Evolutionary conservation across 2,113 vertebrate species (phyloP).

Genomic region (Syngnathus floridae): DNA sequence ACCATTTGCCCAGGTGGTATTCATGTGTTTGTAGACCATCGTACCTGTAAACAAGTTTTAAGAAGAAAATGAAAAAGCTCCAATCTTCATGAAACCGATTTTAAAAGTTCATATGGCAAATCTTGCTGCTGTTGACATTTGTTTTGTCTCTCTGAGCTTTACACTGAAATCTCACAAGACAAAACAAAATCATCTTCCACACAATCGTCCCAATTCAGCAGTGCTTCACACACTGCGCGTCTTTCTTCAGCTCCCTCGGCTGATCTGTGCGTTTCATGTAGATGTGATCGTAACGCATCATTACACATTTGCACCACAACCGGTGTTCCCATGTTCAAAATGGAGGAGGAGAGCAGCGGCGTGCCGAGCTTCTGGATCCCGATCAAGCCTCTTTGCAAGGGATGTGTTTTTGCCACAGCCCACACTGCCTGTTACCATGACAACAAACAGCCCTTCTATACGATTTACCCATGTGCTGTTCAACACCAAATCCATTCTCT

Average conservation of each 20-base stretch:
- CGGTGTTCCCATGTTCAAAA: slow-evolving; percentile 38
- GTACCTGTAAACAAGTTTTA: background rate
- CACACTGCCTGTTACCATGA: slow-evolving; percentile 77
- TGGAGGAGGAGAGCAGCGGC: slow-evolving; percentile 49
- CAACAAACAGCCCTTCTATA: slow-evolving; percentile 69
- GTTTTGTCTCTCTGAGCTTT: slow-evolving; percentile 10
- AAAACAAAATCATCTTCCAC: slow-evolving; percentile 20
- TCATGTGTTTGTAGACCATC: background rate
- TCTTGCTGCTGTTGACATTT: slow-evolving; percentile 16
- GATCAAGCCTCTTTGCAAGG: slow-evolving; percentile 48
- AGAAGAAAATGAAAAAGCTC: background rate
- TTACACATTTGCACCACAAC: slow-evolving; percentile 42
- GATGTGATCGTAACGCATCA: slow-evolving; percentile 29
- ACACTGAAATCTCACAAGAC: slow-evolving; percentile 21
- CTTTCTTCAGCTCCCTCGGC: slow-evolving; percentile 17
- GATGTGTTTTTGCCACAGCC: slow-evolving; percentile 60
- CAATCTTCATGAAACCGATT: background rate
- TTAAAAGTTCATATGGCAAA: background rate
- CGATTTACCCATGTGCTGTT: slow-evolving; percentile 63
- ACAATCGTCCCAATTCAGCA: slow-evolving; percentile 20
- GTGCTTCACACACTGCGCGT: slow-evolving; percentile 3
- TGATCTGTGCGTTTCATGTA: slow-evolving; percentile 27
- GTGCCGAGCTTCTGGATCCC: slow-evolving; percentile 46
- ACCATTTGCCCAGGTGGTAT: background rate
- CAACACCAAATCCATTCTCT: slow-evolving; percentile 38